phyloP scores from a whole-genome alignment of 2,797 vertebrate genomes.

The Anomalospiza imberbis region DNA sequence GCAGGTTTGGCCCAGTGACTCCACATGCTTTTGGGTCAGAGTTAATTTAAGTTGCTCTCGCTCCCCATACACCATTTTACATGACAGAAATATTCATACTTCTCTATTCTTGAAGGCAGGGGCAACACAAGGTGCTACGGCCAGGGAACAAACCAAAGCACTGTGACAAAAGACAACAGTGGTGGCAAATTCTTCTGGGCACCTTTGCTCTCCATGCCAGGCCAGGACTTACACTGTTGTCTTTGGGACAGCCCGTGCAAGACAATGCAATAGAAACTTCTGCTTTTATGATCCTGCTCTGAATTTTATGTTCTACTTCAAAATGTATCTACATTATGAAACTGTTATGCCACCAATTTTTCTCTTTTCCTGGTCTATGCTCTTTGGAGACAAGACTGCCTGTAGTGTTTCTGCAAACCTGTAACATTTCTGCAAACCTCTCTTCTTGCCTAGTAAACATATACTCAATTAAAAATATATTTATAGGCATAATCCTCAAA shows the following conservation, averaged over 20 bases:
- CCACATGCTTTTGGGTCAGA: not conserved
- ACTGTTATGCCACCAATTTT: not conserved
- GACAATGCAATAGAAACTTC: not conserved
- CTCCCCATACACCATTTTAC: not conserved
- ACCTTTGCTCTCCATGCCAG: not conserved
- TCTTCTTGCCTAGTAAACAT: not conserved
- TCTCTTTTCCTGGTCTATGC: not conserved
- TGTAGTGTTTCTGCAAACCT: not conserved
- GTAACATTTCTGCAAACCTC: not conserved
- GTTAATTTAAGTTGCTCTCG: not conserved
- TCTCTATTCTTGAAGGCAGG: not conserved
- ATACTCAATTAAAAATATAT: not conserved
- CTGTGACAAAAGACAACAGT: rapidly evolving
- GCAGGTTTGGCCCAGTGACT: not conserved
- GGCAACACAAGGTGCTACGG: not conserved
- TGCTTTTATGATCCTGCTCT: not conserved
- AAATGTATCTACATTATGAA: not conserved
- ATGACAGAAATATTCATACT: not conserved
- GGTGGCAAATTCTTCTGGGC: not conserved
- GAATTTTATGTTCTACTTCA: not conserved
- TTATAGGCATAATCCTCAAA: not conserved
- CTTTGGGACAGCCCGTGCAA: not conserved
- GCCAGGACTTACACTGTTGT: not conserved
- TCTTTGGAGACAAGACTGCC: not conserved
- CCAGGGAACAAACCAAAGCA: not conserved